A percentile compares a stretch with the other conserved stretches of the same genome.
phyloP scores from a whole-genome alignment of 2,113 vertebrate genomes.

The Hyaena hyaena region DNA sequence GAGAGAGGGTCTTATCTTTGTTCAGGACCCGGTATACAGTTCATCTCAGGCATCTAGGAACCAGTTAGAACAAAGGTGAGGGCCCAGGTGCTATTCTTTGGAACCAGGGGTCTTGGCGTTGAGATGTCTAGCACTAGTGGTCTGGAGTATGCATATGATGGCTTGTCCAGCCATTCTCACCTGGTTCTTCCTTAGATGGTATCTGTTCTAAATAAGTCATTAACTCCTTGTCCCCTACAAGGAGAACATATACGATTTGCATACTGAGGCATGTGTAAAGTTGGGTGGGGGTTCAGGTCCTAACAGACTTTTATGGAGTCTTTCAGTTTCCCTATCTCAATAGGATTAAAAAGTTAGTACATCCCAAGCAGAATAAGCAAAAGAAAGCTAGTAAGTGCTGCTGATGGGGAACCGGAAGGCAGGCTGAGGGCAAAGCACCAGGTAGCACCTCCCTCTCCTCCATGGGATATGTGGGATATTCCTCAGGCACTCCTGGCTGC shows the following conservation, averaged over 20 bases:
- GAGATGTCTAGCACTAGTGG: neutral
- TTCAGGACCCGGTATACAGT: neutral
- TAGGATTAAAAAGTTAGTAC: neutral
- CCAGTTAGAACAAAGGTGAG: neutral
- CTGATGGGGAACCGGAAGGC: too few species aligned
- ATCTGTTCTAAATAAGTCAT: neutral
- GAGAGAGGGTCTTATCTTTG: neutral
- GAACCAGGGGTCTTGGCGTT: neutral
- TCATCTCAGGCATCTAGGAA: neutral
- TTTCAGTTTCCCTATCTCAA: neutral
- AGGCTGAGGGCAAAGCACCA: too few species aligned
- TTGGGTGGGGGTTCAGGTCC: neutral
- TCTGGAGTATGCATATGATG: neutral
- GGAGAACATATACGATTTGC: neutral
- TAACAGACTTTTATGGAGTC: neutral
- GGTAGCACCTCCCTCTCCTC: too few species aligned
- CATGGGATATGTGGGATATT: too few species aligned
- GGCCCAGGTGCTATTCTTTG: neutral
- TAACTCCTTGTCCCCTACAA: neutral
- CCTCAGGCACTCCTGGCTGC: too few species aligned
- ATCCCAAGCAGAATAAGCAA: neutral
- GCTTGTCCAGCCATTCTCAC: neutral
- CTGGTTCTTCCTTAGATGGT: neutral
- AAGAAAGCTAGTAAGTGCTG: neutral
- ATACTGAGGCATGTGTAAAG: neutral